A percentile compares a stretch with the other conserved stretches of the same genome.
These are phyloP conservation scores for Eupithecia inturbata DNA, from an alignment of 2,888 invertebrate species.

Conservation along the genomic window DNA sequence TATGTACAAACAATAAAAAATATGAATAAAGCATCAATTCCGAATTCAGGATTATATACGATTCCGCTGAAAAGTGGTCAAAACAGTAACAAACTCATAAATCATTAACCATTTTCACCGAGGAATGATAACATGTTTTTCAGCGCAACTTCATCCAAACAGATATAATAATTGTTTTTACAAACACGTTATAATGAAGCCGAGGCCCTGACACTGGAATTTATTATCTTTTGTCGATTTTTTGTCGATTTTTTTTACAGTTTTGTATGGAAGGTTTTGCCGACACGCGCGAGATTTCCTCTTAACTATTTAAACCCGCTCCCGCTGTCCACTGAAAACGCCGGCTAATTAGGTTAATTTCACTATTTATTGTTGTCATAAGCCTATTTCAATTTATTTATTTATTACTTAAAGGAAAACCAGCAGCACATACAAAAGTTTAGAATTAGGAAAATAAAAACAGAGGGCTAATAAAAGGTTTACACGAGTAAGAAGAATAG, in stretches of 20 bases:
- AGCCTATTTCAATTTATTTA: too few relatives aligned
- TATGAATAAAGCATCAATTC: neutral
- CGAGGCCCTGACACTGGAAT: neutral
- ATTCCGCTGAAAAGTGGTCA: neutral
- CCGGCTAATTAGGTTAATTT: neutral
- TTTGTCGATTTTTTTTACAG: neutral
- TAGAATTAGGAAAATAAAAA: too few relatives aligned
- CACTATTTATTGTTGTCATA: neutral
- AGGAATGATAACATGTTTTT: neutral
- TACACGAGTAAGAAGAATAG: too few relatives aligned
- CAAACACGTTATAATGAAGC: neutral
- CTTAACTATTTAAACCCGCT: neutral
- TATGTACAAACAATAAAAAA: neutral
- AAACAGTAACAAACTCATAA: neutral
- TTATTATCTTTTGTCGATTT: neutral
- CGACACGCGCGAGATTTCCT: neutral
- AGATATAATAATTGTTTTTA: neutral
- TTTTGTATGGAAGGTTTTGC: too few relatives aligned
- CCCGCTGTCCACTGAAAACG: neutral
- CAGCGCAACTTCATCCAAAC: neutral
- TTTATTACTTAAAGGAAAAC: too few relatives aligned
- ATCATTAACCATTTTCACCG: neutral
- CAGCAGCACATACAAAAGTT: too few relatives aligned
- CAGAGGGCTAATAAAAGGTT: too few relatives aligned
- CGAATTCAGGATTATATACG: neutral